These are phyloP conservation scores for Seriola rivoliana DNA, from an alignment of 2,113 vertebrate genomes.

Conservation along the genomic window DNA sequence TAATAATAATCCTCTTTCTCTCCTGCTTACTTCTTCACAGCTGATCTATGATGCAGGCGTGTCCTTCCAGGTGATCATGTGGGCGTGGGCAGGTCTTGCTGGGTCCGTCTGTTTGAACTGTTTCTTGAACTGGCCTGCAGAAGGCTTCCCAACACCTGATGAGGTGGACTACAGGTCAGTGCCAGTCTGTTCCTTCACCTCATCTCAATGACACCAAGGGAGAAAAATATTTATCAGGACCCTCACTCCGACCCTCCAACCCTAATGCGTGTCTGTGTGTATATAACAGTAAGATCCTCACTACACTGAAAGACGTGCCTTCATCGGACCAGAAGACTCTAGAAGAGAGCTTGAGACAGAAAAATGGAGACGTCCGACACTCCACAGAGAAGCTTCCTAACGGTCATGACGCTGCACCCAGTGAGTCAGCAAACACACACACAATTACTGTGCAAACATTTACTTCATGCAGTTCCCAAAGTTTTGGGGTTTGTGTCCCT, in stretches of 20 bases:
- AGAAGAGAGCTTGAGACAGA: slow-evolving; percentile 81
- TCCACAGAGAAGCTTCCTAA: slow-evolving; percentile 76
- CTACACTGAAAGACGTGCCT: slow-evolving; percentile 64
- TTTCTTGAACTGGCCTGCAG: slow-evolving; percentile 90
- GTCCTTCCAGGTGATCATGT: slow-evolving; percentile 89
- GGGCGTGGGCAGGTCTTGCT: slow-evolving; percentile 88
- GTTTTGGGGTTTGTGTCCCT: background rate
- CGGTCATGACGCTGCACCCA: slow-evolving; percentile 34
- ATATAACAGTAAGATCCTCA: slow-evolving; percentile 81
- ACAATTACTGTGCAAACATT: background rate
- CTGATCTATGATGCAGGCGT: slow-evolving; percentile 88
- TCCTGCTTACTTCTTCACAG: slow-evolving; percentile 69
- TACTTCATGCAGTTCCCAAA: background rate
- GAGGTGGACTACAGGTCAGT: slow-evolving; percentile 88
- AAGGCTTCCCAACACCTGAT: slow-evolving; percentile 89
- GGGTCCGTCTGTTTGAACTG: slow-evolving; percentile 90
- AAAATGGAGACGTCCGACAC: slow-evolving; percentile 69
- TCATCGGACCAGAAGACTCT: slow-evolving; percentile 82
- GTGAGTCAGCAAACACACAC: slow-evolving; percentile 76
- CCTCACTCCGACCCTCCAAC: background rate
- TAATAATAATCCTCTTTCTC: background rate
- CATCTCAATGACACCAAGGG: background rate
- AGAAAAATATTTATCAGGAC: background rate
- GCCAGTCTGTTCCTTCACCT: background rate
- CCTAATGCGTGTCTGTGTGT: background rate